These are phyloP conservation scores for Eulacestoma nigropectus DNA, from an alignment of 2,113 vertebrate species.

Conservation along the genomic window DNA sequence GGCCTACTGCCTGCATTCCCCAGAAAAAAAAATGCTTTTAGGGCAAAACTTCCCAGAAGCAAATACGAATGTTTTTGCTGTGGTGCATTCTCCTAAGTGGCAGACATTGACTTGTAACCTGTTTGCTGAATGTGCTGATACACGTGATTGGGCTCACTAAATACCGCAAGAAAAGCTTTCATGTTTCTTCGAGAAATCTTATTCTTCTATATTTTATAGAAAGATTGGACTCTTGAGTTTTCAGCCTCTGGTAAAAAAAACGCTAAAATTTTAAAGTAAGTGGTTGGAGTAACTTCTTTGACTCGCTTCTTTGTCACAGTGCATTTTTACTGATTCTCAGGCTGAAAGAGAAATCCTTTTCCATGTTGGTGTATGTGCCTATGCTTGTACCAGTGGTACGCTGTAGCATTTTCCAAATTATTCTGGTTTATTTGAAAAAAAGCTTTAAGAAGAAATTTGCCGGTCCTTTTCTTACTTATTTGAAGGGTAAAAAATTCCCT, in stretches of 20 bases:
- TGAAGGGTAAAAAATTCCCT: not conserved
- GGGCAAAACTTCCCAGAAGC: not conserved
- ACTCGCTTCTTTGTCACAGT: not conserved
- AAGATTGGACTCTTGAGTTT: not conserved
- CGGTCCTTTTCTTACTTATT: not conserved
- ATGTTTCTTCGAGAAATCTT: not conserved
- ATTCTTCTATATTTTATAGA: not conserved
- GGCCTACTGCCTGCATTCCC: not conserved
- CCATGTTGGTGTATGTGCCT: not conserved
- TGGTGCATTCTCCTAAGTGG: not conserved
- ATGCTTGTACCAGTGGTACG: fast-evolving
- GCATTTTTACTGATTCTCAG: not conserved
- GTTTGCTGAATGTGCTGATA: not conserved
- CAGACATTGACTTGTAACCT: not conserved
- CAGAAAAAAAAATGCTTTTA: not conserved
- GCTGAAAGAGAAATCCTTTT: not conserved
- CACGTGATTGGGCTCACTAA: not conserved
- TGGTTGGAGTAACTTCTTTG: not conserved
- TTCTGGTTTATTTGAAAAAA: not conserved
- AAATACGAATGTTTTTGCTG: not conserved
- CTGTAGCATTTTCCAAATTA: not conserved
- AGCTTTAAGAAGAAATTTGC: not conserved
- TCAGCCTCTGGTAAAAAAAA: not conserved
- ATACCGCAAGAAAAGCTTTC: not conserved
- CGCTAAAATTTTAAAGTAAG: not conserved